A percentile compares a stretch with the other conserved stretches of the same genome.
These are phyloP conservation scores for Bathynomus jamesi DNA, from an alignment of 1,140 invertebrate genomes.

Conservation along the genomic window DNA sequence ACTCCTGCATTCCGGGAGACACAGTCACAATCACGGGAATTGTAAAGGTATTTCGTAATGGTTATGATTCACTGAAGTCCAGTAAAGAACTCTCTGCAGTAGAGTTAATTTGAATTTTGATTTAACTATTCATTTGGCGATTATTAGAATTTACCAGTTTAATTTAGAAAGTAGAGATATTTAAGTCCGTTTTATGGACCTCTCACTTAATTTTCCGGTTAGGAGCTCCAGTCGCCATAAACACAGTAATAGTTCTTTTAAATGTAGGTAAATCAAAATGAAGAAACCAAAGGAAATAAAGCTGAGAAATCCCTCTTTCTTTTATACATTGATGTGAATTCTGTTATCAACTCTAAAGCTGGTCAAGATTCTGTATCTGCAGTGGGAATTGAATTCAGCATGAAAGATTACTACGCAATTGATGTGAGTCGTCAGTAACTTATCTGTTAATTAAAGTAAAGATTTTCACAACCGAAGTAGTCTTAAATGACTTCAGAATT, in stretches of 20 bases:
- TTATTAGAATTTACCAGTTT: no score
- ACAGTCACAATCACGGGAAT: constrained; percentile 78
- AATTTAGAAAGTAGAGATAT: no score
- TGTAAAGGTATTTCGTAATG: no score
- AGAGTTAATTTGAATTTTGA: background rate
- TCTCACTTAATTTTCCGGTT: no score
- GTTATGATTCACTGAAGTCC: no score
- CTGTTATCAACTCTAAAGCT: constrained; percentile 50
- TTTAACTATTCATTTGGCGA: background rate
- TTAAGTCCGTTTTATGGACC: no score
- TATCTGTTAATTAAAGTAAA: no score
- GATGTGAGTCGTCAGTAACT: constrained; percentile 48
- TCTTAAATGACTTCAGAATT: no score
- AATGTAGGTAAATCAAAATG: constrained; percentile 45
- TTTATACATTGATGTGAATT: constrained; percentile 69
- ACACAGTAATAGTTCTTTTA: no score
- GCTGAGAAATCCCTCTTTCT: constrained; percentile 56
- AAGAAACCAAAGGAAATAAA: constrained; percentile 44
- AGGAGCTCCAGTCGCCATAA: no score
- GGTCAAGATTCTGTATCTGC: constrained; percentile 55
- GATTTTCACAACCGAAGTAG: no score
- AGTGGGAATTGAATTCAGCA: constrained; percentile 49
- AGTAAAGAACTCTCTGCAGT: no score
- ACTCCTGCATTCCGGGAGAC: constrained; percentile 78
- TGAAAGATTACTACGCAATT: constrained; percentile 62